A percentile compares a stretch with the other conserved stretches of the same genome.
Evolutionary conservation across 1,140 invertebrate genomes (phyloP).

Genomic region (Brachionus rubens): DNA sequence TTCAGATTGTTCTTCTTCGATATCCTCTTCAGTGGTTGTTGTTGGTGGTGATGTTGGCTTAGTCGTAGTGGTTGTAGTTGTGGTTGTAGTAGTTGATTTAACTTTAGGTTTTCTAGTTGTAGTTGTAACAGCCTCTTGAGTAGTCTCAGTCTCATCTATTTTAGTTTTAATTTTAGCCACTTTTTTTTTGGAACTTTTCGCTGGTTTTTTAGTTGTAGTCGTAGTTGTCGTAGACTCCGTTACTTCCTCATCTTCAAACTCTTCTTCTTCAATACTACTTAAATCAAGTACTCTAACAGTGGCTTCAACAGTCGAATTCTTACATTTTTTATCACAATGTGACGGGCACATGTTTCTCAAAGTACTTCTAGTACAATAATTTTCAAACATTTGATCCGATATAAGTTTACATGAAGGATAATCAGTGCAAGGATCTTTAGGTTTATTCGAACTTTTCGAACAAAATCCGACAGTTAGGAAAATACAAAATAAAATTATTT

Average conservation of each 20-base stretch:
- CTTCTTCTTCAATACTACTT: conserved; percentile 17
- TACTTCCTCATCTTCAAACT: background rate
- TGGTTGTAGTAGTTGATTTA: background rate
- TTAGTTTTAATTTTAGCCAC: background rate
- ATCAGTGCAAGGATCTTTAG: conserved; percentile 18
- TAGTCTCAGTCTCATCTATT: background rate
- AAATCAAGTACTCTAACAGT: background rate
- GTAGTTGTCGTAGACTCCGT: background rate
- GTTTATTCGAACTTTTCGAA: background rate
- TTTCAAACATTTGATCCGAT: conserved; percentile 39
- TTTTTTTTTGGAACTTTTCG: background rate
- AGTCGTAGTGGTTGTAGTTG: background rate
- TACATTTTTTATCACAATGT: conserved; percentile 34
- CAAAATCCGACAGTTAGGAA: background rate
- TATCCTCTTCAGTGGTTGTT: background rate
- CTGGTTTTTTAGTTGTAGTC: conserved; percentile 13
- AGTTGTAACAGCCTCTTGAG: background rate
- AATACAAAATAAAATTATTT: background rate
- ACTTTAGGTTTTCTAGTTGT: background rate
- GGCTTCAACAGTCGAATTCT: background rate
- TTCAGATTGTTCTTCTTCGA: background rate
- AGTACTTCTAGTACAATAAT: conserved; percentile 32
- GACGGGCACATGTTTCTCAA: conserved; percentile 39
- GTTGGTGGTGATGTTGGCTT: background rate
- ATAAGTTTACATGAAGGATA: conserved; percentile 45